A percentile compares a stretch with the other conserved stretches of the same genome.
Conservation (phyloP, 2,797 vertebrate genomes). For the Lacerta agilis region DNA sequence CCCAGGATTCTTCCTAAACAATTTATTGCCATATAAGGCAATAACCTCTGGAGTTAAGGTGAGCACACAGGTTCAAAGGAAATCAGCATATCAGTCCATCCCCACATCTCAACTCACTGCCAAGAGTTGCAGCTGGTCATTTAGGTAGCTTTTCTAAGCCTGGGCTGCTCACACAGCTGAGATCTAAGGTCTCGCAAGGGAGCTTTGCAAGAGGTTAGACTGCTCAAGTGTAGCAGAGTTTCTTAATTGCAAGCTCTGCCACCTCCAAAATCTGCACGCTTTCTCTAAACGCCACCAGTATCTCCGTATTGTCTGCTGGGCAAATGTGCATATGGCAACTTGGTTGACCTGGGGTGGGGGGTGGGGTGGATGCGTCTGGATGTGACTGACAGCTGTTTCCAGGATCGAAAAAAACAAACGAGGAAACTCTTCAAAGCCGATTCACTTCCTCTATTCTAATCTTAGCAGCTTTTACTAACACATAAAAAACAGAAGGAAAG, state of each 20-base stretch:
- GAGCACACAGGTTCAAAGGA: not conserved
- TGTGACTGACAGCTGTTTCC: not conserved
- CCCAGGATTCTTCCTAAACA: not conserved
- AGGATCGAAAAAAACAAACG: not conserved
- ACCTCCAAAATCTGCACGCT: not conserved
- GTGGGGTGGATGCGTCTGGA: not conserved
- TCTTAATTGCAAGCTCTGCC: not conserved
- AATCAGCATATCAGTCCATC: not conserved
- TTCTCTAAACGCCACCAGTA: not conserved
- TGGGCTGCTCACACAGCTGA: not conserved
- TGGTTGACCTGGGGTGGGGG: no score
- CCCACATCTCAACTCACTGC: not conserved
- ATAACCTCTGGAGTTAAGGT: not conserved
- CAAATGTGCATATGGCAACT: not conserved
- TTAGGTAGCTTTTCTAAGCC: not conserved
- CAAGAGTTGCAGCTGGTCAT: no score
- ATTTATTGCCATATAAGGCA: not conserved
- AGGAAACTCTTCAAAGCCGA: no score
- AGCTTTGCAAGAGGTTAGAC: not conserved
- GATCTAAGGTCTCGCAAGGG: not conserved
- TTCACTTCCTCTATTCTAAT: not conserved
- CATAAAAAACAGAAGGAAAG: not conserved
- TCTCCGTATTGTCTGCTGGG: not conserved
- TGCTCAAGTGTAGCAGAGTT: not conserved
- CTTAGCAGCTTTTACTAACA: not conserved